phyloP scores from a whole-genome alignment of 1,140 invertebrate genomes.

The Battus philenor region DNA sequence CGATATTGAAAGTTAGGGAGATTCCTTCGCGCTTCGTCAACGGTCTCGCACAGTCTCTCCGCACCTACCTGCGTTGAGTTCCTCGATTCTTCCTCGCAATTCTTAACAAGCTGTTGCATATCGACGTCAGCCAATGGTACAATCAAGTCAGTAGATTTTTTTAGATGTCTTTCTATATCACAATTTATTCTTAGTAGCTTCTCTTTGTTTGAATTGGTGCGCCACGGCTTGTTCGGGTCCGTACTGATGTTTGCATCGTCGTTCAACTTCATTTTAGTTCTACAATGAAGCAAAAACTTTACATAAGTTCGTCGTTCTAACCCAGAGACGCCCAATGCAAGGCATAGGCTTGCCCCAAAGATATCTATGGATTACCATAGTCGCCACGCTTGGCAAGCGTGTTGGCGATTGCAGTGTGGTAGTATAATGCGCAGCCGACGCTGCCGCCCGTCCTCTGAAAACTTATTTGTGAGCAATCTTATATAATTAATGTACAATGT shows the following conservation, averaged over 20 bases:
- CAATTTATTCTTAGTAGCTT: conserved; percentile 5
- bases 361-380: too few species aligned
- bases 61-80: conserved; percentile 18
- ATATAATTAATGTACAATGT: too few species aligned
- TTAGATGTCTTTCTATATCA: conserved; percentile 22
- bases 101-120: conserved; percentile 44
- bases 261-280: not conserved
- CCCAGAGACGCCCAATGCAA: too few species aligned
- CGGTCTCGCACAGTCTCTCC: conserved; percentile 36
- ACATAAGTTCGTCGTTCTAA: too few species aligned
- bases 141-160: conserved; percentile 30
- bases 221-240: conserved; percentile 55
- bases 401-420: too few species aligned
- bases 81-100: conserved; percentile 35
- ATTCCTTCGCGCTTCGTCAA: conserved; percentile 46
- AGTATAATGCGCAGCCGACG: too few species aligned
- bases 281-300: not conserved
- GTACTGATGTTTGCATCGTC: not conserved
- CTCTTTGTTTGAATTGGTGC: conserved; percentile 37
- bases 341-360: too few species aligned
- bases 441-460: too few species aligned
- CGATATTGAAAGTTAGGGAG: conserved; percentile 54
- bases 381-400: too few species aligned
- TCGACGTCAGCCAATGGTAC: conserved; percentile 33
- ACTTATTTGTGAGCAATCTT: too few species aligned